Base-by-base conservation (phyloP, 2,888 invertebrate genomes). In the Tetramorium bicarinatum region DNA sequence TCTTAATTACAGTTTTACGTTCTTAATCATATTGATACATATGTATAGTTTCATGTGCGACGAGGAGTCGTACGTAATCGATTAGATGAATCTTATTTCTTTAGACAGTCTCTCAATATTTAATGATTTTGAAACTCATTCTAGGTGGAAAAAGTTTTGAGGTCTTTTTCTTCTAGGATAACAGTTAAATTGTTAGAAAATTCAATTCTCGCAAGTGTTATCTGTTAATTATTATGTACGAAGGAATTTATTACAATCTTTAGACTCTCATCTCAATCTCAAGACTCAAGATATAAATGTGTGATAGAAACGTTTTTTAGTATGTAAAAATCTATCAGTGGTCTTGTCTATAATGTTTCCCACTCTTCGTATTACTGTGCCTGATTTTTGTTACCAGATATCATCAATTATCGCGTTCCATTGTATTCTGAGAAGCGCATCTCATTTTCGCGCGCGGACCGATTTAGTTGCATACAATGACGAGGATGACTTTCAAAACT, bases 1-100 rank as follows among this genome's bases (percentile, higher is more conserved):
- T 88, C 44, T 82, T 89, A 88, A 85, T 83, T 89, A 89, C 89
- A 87, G 75, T 18, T 69, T 89, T 89, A 89, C 67, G 69, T 64
- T 59, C 82, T 88, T 88, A 89, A 85, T 75, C 52, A 66, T 88
- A 89, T 72, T 71, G 44, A 84, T 85, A 89, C 86, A 76, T 74
- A 85, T 89, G 47, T 85, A 61, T 88, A 84, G 67, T 29, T 84
- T 83, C 67, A 66, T 67, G 85, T 84, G 83, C 54, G 29, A 34
- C 77, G 54, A 69, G 69, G 41, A 69, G 13, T 61, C 61, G 83
- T 80, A 72, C 82, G 71, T 72, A 59, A 81, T 87, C 72, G 76
- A 82, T 83, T 85, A 87, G 83, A 79, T 82, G 64, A 74, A 72
- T 69, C 79, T 71, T 62, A 47, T 52, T 87, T 84, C 56, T 66